Evolutionary conservation across 2,113 vertebrate genomes (phyloP).

Genomic region (Hyla sarda): DNA sequence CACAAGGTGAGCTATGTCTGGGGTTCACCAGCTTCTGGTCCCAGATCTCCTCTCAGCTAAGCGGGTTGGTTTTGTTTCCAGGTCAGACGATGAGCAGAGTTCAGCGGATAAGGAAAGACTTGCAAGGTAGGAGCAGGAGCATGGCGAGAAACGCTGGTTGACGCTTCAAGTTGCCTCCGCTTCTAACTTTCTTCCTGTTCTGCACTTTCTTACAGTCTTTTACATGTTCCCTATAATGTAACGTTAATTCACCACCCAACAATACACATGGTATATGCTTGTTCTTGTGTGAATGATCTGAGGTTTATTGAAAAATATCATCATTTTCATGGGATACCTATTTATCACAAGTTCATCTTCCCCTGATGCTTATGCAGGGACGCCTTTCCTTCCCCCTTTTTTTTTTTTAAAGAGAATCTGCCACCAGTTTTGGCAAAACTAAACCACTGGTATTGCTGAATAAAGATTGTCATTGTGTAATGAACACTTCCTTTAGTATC

Average conservation of each 20-base stretch:
- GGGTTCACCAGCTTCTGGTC: slow-evolving; percentile 7
- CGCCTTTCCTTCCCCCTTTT: too few relatives aligned
- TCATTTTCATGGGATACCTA: too few relatives aligned
- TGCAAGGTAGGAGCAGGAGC: slow-evolving; percentile 85
- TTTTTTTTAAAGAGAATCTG: too few relatives aligned
- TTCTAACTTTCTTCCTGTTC: slow-evolving; percentile 23
- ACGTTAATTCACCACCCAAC: not conserved
- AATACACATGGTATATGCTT: not conserved
- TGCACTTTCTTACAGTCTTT: not conserved
- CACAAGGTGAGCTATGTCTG: not conserved
- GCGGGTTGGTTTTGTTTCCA: slow-evolving; percentile 85
- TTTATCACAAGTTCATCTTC: too few relatives aligned
- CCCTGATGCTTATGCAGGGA: too few relatives aligned
- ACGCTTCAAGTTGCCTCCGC: slow-evolving; percentile 39
- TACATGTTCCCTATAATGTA: not conserved
- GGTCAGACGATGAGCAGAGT: slow-evolving; percentile 91
- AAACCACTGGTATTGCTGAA: too few relatives aligned
- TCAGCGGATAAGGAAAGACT: slow-evolving; percentile 93
- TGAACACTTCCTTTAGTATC: too few relatives aligned
- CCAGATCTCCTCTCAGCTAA: slow-evolving; percentile 75
- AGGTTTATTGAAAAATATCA: not conserved
- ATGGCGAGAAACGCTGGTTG: slow-evolving; percentile 63
- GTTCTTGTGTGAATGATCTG: slow-evolving; percentile 4
- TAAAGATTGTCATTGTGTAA: too few relatives aligned
- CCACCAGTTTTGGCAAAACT: too few relatives aligned